A percentile compares a stretch with the other conserved stretches of the same genome.
These are phyloP conservation scores for Mirza zaza DNA, from an alignment of 2,113 vertebrate genomes.

Conservation along the genomic window DNA sequence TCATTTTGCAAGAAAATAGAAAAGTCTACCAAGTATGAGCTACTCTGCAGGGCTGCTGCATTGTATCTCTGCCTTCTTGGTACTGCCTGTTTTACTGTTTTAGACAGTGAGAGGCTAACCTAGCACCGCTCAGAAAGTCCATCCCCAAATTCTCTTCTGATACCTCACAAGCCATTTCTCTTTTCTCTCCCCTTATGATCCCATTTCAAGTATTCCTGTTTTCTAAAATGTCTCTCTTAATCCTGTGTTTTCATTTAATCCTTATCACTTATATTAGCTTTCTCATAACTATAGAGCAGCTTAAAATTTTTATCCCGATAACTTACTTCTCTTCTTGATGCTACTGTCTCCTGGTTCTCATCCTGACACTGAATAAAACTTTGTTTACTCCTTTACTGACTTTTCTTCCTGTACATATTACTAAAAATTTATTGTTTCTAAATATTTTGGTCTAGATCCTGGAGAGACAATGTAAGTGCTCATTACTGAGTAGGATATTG, in stretches of 20 bases:
- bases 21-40: not conserved
- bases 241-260: not conserved
- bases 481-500: not conserved
- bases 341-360: not conserved
- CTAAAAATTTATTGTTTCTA: not conserved
- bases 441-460: not conserved
- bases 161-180: not conserved
- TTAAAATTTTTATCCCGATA: not conserved
- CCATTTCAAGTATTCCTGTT: not conserved
- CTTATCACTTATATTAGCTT: not conserved
- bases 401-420: not conserved
- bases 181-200: not conserved
- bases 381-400: not conserved
- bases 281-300: not conserved
- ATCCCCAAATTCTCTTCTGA: not conserved
- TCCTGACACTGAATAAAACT: not conserved
- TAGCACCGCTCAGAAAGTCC: not conserved
- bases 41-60: not conserved
- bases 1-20: not conserved
- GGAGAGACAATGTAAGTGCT: not conserved
- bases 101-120: not conserved
- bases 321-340: not conserved
- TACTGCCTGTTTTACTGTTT: not conserved
- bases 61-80: not conserved
- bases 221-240: not conserved